Conservation (phyloP, 2,888 invertebrate species). For the Acanthosepion lycidas region DNA sequence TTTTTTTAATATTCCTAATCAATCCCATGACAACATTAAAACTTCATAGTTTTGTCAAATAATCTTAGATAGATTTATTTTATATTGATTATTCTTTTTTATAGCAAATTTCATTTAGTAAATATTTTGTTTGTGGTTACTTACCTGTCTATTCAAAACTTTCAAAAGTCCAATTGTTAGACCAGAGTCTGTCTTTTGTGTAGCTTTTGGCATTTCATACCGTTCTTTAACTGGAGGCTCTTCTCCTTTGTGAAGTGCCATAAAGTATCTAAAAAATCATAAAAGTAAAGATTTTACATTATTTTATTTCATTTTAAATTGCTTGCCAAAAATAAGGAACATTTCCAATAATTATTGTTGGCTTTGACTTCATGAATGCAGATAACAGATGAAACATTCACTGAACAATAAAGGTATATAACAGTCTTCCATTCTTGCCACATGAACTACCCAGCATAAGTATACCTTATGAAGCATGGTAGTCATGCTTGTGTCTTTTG, state of each 20-base stretch:
- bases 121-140: neutral
- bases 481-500: too few relatives aligned
- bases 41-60: neutral
- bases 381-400: too few relatives aligned
- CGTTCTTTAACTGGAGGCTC: constrained; percentile 86
- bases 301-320: neutral
- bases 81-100: neutral
- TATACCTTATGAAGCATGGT: too few relatives aligned
- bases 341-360: too few relatives aligned
- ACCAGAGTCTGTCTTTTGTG: constrained; percentile 79
- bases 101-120: neutral
- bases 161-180: constrained; percentile 87
- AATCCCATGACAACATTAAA: neutral
- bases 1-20: too few relatives aligned
- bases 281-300: neutral
- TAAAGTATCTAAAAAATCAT: constrained; percentile 78
- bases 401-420: too few relatives aligned
- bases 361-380: too few relatives aligned
- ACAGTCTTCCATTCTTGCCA: too few relatives aligned
- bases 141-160: constrained; percentile 85
- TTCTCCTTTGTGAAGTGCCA: constrained; percentile 84
- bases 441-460: too few relatives aligned
- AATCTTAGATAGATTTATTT: neutral
- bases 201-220: constrained; percentile 76
- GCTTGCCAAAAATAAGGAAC: too few relatives aligned